phyloP scores from a whole-genome alignment of 2,113 vertebrate genomes.

The Sciurus niger region DNA sequence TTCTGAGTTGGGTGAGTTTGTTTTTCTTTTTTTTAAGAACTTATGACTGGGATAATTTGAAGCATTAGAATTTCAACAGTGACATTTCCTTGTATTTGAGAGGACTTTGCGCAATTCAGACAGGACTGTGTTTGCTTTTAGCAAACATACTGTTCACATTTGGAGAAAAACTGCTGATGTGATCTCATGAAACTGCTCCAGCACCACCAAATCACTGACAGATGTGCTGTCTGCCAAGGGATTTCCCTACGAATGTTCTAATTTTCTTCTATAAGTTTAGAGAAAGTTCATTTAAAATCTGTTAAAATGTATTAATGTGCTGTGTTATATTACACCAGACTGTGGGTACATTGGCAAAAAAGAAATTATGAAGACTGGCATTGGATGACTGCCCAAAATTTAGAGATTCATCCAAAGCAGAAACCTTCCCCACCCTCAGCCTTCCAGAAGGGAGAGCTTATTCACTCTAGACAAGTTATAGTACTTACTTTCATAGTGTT shows the following conservation, averaged over 20 bases:
- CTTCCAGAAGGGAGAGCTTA: neutral
- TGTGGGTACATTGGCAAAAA: neutral
- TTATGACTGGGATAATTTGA: conserved; percentile 71
- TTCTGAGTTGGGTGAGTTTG: conserved; percentile 20
- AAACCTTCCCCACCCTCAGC: neutral
- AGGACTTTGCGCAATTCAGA: conserved; percentile 69
- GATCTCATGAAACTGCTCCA: conserved; percentile 74
- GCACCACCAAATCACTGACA: conserved; percentile 68
- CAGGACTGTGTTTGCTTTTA: conserved; percentile 81
- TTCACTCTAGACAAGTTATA: neutral
- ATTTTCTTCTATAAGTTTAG: conserved; percentile 76
- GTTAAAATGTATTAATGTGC: conserved; percentile 61
- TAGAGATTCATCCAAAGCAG: neutral
- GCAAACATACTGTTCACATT: conserved; percentile 83
- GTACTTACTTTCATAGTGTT: neutral
- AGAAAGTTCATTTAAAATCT: conserved; percentile 82
- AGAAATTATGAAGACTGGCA: neutral
- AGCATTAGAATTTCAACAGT: conserved; percentile 69
- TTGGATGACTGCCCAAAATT: neutral
- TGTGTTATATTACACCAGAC: neutral
- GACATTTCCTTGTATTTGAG: conserved; percentile 75
- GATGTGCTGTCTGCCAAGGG: conserved; percentile 74
- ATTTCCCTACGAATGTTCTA: conserved; percentile 77
- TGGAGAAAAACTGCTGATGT: conserved; percentile 77
- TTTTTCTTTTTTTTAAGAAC: conserved; percentile 43